Evolutionary conservation across 2,888 invertebrate species (phyloP), one percentile per base, ranked within the genome.

Genomic region (Lepetodrilus schrolli): DNA sequence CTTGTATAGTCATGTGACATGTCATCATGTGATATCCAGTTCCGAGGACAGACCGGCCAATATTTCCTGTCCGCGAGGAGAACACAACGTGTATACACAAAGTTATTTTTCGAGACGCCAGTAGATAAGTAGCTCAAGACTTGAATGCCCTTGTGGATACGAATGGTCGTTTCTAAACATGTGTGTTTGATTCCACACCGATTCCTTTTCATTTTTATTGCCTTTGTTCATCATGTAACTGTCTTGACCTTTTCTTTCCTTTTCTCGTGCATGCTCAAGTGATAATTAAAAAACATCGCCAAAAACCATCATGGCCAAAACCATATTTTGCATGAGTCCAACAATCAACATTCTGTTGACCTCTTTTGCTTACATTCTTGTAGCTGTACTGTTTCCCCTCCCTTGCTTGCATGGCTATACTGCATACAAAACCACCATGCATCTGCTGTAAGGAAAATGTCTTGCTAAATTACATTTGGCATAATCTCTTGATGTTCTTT

Each of bases 21-120:
- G 58, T 58, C 58, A 58, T 58, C 58, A 58, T 58, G 58, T 58
- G 58, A 58, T 58, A 58, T 30, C 51, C 30, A 58, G 58, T 34
- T 17, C 58, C 58, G 58, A 30, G 58, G 58, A 58, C 43, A 43
- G 43, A 58, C 58, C 58, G 58, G 58, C 58, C 58, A 58, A 58
- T 58, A 34, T 30, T 30, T 58, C 58, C 58, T 58, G 58, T 30
- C 58, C 58, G 30, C 34, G 58, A 30, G 26, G 58, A 58, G 58
- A 58, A 30, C 30, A 30, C 26, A 30, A 34, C 58, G 30, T n/a
- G n/a, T 58, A 34, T 58, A 58, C 34, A 58, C 58, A 58, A 58
- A 58, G 58, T 58, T 58, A 58, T 58, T 58, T 58, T 58, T 58
- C 13, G 34, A 58, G 58, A 58, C 17, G 58, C 58, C 58, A 58